These are phyloP conservation scores for Galeopterus variegatus DNA, from an alignment of 2,113 vertebrate species.

Conservation along the genomic window DNA sequence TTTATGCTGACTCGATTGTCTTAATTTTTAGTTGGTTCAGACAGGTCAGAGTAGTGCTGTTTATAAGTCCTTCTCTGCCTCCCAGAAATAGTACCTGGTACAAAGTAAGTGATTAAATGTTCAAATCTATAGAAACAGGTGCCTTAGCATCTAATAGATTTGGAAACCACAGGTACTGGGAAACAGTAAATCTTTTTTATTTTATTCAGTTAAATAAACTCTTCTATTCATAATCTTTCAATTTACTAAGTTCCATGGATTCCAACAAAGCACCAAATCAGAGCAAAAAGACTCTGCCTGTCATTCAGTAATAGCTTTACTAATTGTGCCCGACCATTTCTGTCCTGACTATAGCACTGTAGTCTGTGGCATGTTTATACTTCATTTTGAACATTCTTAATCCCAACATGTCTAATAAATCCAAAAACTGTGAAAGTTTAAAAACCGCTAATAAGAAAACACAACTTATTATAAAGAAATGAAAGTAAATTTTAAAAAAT, in stretches of 20 bases:
- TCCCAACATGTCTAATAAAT: background rate
- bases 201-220: constrained; percentile 12
- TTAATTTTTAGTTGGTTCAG: background rate
- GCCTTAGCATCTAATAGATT: background rate
- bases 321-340: background rate
- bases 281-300: background rate
- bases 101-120: background rate
- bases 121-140: background rate
- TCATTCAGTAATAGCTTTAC: background rate
- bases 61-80: background rate
- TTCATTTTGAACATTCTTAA: constrained; percentile 4
- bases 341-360: background rate
- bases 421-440: background rate
- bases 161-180: background rate
- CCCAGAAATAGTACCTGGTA: background rate
- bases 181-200: background rate
- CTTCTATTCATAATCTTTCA: background rate
- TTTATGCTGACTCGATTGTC: background rate
- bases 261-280: background rate
- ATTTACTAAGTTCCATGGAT: background rate
- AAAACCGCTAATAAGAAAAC: background rate
- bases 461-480: background rate
- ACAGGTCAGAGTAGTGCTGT: background rate
- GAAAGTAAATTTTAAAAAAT: background rate
- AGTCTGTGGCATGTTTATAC: background rate